Evolutionary conservation across 1,140 invertebrate species (phyloP).

Genomic region (Oscheius sp.): DNA sequence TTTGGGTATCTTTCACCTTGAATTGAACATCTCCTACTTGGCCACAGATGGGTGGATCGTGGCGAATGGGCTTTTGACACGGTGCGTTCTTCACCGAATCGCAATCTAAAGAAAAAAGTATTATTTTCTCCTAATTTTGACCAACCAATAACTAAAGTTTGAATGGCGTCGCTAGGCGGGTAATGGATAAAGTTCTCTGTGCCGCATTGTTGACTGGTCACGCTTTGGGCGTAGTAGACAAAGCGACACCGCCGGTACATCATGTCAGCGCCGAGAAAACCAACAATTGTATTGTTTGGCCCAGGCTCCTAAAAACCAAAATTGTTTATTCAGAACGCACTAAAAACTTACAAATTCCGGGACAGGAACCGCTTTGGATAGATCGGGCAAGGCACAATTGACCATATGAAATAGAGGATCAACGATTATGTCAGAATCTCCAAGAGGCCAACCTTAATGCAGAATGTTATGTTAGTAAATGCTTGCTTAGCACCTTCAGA

Average conservation of each 20-base stretch:
- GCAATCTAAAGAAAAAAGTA: slow-evolving; percentile 26
- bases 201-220: slow-evolving; percentile 15
- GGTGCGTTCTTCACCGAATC: slow-evolving; percentile 33
- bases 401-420: slow-evolving; percentile 52
- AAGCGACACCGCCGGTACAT: slow-evolving; percentile 53
- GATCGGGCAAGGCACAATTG: slow-evolving; percentile 45
- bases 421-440: slow-evolving; percentile 42
- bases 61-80: slow-evolving; percentile 17
- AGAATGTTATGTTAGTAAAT: background rate
- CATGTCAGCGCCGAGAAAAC: slow-evolving; percentile 45
- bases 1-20: slow-evolving; percentile 32
- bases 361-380: slow-evolving; percentile 43
- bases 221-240: slow-evolving; percentile 43
- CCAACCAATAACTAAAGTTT: slow-evolving; percentile 38
- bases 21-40: slow-evolving; percentile 42
- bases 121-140: slow-evolving; percentile 9
- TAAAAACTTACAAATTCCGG: slow-evolving; percentile 50
- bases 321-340: background rate
- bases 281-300: slow-evolving; percentile 41
- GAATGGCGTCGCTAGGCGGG: slow-evolving; percentile 11
- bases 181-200: slow-evolving; percentile 15
- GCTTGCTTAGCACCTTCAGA: background rate
- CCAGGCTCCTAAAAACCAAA: slow-evolving; percentile 10
- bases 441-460: slow-evolving; percentile 48
- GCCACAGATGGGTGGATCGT: slow-evolving; percentile 47